A percentile compares a stretch with the other conserved stretches of the same genome.
Conservation (phyloP, 1,140 invertebrate species). For the Octopus sinensis region DNA sequence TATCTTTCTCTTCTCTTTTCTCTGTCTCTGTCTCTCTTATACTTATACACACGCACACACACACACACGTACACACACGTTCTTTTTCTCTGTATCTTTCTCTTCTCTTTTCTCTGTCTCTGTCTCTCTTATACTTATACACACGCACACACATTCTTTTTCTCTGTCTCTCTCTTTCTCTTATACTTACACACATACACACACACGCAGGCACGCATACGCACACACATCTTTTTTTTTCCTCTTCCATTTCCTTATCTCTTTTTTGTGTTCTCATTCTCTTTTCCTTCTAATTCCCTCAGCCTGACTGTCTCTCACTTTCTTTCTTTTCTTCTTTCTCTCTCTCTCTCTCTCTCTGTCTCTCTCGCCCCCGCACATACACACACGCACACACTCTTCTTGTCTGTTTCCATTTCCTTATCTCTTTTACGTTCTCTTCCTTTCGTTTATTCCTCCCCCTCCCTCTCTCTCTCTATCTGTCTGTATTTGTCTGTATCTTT, state of each 20-base stretch:
- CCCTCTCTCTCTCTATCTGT: too few species aligned
- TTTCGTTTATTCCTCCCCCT: too few species aligned
- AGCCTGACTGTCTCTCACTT: too few species aligned
- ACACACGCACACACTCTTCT: background rate
- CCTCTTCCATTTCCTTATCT: too few species aligned
- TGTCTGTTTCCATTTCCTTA: too few species aligned
- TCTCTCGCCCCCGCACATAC: background rate
- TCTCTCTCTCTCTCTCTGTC: background rate
- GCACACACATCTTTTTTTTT: too few species aligned
- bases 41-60: background rate
- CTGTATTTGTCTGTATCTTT: too few species aligned
- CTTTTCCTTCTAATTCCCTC: too few species aligned
- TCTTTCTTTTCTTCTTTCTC: background rate
- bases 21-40: background rate
- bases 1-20: background rate
- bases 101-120: background rate
- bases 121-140: background rate
- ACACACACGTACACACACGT: background rate
- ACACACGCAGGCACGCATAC: background rate
- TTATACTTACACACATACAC: background rate
- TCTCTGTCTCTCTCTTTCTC: background rate
- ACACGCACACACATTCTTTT: background rate
- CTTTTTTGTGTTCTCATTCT: too few species aligned
- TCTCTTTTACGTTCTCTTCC: too few species aligned
- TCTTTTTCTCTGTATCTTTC: background rate